These are phyloP conservation scores for Zootermopsis nevadensis DNA, from an alignment of 2,888 invertebrate genomes.

Conservation along the genomic window DNA sequence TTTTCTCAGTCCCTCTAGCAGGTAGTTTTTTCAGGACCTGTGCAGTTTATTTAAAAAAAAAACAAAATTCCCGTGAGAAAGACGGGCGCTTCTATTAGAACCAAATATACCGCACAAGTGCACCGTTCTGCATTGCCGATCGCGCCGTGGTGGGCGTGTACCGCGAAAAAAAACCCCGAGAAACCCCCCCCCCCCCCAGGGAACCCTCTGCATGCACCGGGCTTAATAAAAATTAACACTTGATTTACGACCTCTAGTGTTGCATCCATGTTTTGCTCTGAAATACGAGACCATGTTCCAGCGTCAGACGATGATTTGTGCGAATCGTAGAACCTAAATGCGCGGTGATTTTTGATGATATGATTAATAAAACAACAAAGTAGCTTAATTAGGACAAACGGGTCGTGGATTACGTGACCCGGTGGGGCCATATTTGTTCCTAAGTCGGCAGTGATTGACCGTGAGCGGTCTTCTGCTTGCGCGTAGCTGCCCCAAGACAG, in stretches of 20 bases:
- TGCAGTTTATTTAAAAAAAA: no score
- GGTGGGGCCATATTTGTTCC: neutral
- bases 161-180: neutral
- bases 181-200: neutral
- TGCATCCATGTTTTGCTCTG: neutral
- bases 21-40: no score
- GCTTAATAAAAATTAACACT: slow-evolving; percentile 20
- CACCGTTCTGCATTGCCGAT: neutral
- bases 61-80: no score
- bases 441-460: neutral
- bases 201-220: neutral
- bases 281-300: neutral
- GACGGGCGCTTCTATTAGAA: no score
- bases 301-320: neutral
- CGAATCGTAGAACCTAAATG: neutral
- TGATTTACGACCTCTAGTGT: slow-evolving; percentile 9
- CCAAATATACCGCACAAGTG: no score
- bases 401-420: neutral
- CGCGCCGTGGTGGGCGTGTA: neutral
- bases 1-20: no score
- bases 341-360: neutral
- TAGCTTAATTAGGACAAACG: neutral
- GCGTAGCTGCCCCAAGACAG: no score
- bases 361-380: slow-evolving; percentile 18
- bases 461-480: no score